These are phyloP conservation scores for Ormyrus thymus DNA, from an alignment of 2,888 invertebrate species.

Conservation along the genomic window DNA sequence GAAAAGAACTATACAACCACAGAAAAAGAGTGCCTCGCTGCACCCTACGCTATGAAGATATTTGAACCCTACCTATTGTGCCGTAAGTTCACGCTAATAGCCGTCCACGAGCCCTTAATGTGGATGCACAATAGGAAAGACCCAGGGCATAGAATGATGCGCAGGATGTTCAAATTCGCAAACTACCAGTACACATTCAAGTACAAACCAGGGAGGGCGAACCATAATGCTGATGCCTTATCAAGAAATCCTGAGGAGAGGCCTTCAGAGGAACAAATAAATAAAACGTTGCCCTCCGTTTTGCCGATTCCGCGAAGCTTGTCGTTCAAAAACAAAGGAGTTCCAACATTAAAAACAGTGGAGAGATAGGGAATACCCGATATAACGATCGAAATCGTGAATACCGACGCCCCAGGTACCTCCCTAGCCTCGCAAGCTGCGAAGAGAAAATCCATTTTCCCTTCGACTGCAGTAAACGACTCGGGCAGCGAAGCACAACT, in stretches of 20 bases:
- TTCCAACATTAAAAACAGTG: too few species aligned
- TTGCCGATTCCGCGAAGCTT: too few species aligned
- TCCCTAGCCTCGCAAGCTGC: neutral
- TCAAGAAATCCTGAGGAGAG: neutral
- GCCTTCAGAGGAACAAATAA: neutral
- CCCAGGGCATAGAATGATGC: neutral
- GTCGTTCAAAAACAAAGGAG: too few species aligned
- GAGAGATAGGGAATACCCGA: too few species aligned
- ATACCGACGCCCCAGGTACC: too few species aligned
- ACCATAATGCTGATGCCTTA: neutral
- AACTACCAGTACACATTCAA: neutral
- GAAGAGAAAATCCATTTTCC: neutral
- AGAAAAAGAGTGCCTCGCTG: too few species aligned
- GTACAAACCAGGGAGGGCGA: neutral
- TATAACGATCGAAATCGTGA: too few species aligned
- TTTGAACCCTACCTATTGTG: too few species aligned
- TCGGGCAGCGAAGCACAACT: neutral
- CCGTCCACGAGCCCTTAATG: neutral
- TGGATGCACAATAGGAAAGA: neutral
- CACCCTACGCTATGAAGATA: too few species aligned
- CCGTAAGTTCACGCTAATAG: neutral
- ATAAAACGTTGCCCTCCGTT: too few species aligned
- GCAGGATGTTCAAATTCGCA: neutral
- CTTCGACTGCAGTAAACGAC: neutral
- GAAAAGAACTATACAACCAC: too few species aligned